Percentiles rank a stretch among this genome's conserved stretches.
phyloP scores from a whole-genome alignment of 2,797 vertebrate species.

The Enteromius radiatus region DNA sequence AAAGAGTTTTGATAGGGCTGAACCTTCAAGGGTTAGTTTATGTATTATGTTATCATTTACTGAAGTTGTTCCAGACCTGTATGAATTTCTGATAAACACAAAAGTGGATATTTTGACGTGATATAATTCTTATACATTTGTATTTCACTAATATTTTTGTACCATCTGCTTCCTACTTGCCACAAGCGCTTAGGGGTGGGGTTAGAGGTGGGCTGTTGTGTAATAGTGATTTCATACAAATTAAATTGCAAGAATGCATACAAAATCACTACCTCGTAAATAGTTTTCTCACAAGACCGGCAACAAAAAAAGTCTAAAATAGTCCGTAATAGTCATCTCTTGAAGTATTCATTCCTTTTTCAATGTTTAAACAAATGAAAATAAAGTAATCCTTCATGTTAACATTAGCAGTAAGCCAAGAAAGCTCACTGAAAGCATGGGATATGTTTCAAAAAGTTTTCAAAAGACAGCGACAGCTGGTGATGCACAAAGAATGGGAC shows the following conservation, averaged over 20 bases:
- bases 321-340: neutral
- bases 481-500: conserved; percentile 18
- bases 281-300: neutral
- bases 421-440: conserved; percentile 33
- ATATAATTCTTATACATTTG: neutral
- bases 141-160: neutral
- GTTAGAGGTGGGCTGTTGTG: neutral
- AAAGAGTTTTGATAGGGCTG: neutral
- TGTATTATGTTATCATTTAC: neutral
- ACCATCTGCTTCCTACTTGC: too few species aligned
- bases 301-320: neutral
- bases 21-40: neutral
- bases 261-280: neutral
- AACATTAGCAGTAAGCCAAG: conserved; percentile 5
- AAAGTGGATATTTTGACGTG: neutral
- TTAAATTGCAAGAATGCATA: neutral
- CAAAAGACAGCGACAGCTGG: conserved; percentile 39
- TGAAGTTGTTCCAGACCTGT: neutral
- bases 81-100: neutral
- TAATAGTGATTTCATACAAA: neutral
- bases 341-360: conserved; percentile 1
- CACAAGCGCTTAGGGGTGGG: neutral
- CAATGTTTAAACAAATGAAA: neutral
- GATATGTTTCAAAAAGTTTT: conserved; percentile 19
- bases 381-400: conserved; percentile 15